Evolutionary conservation across 2,797 vertebrate genomes (phyloP), one percentile per base, ranked within the genome.

Genomic region (Chelidonichthys spinosus): DNA sequence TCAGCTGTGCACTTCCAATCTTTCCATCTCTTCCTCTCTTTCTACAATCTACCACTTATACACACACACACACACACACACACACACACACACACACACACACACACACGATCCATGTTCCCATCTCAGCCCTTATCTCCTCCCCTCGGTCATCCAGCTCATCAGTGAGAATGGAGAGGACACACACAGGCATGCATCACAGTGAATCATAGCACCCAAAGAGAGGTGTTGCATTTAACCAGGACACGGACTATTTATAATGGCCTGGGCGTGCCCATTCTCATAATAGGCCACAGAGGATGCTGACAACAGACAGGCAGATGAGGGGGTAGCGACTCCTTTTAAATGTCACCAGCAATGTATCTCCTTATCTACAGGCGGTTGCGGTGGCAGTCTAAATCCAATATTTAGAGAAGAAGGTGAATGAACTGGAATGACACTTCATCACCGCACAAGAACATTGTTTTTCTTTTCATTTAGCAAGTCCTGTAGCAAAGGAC

Each of bases 201-300:
- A 62, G 76, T 92, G 92, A 94, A 90, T 93, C 93, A 94, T 91
- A 92, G 88, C 88, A 84, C 79, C 85, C 87, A 78, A 85, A 84
- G 86, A 92, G 89, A 94, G 90, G 91, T 93, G 91, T 91, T 92
- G 88, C 88, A 86, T 93, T 92, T 94, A 92, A 92, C 83, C 90
- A 85, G 91, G 91, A 91, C 90, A 81, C 55, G 10, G 71, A 80
- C 92, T 93, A 94, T 94, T 94, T 93, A 91, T 94, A 93, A 88
- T 88, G 85, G 85, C 86, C 87, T 78, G 87, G 82, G 89, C 67
- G 82, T 90, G 83, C 84, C 86, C 86, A 49, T 69, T 81, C 89
- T 92, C 90, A 92, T 93, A 92, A 94, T 81, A 85, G 90, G 90
- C 82, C 84, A 88, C 14, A 17, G 79, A 89, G 85, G 87, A 91